Conservation (phyloP, 2,113 vertebrate genomes). For the Vulpes vulpes region DNA sequence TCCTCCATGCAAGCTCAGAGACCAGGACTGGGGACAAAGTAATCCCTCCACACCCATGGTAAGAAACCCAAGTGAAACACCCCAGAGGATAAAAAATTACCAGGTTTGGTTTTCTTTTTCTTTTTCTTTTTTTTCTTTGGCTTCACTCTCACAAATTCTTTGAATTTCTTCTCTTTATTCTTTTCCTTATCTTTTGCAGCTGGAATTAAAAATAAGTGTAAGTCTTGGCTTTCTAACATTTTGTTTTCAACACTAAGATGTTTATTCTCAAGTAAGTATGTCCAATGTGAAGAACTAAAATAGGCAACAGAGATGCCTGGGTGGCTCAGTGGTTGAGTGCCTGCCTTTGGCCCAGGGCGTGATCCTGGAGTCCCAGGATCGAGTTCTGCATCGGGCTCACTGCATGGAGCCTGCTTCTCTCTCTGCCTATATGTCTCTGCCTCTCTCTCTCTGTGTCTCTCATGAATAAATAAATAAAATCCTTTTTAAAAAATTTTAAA, state of each 20-base stretch:
- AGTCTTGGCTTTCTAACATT: constrained; percentile 37
- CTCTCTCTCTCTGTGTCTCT: too few relatives aligned
- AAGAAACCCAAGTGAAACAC: constrained; percentile 72
- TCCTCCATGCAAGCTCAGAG: not conserved
- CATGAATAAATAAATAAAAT: too few relatives aligned
- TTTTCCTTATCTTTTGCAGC: constrained; percentile 89
- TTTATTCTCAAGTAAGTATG: constrained; percentile 28
- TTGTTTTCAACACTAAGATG: not conserved
- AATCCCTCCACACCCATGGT: not conserved
- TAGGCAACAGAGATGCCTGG: not conserved
- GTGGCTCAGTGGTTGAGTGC: too few relatives aligned
- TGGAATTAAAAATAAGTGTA: constrained; percentile 77
- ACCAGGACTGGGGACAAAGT: not conserved
- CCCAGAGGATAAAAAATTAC: constrained; percentile 85
- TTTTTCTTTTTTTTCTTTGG: constrained; percentile 96
- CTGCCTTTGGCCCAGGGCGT: too few relatives aligned
- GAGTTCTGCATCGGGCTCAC: too few relatives aligned
- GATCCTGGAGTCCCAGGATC: too few relatives aligned
- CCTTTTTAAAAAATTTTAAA: too few relatives aligned
- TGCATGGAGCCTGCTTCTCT: too few relatives aligned
- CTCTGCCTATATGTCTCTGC: too few relatives aligned
- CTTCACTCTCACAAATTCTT: constrained; percentile 93
- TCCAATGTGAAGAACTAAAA: not conserved
- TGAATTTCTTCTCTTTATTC: constrained; percentile 90
- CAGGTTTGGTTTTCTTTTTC: constrained; percentile 94